phyloP scores from a whole-genome alignment of 2,888 invertebrate genomes.

The Imbricaverruca yamaguchii region DNA sequence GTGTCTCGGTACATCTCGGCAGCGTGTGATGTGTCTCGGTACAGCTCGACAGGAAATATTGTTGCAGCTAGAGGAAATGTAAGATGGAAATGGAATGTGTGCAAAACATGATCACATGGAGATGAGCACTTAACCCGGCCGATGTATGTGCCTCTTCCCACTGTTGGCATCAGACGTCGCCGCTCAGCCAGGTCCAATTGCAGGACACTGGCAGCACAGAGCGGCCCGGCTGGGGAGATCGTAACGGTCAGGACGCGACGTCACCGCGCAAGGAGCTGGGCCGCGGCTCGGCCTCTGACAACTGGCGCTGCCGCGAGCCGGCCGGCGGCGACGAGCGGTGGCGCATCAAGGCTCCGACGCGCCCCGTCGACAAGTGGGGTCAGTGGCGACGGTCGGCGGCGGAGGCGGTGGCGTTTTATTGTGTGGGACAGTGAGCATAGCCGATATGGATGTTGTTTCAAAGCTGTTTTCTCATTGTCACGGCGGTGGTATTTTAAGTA shows the following conservation, averaged over 20 bases:
- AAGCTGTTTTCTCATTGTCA: no score
- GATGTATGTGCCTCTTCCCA: background rate
- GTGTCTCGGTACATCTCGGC: no score
- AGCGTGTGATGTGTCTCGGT: no score
- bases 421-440: no score
- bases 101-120: no score
- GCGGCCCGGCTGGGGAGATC: conserved; percentile 43
- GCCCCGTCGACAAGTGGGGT: conserved; percentile 17
- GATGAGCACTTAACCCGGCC: no score
- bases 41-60: no score
- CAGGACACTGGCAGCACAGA: conserved; percentile 41
- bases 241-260: conserved; percentile 34
- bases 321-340: conserved; percentile 46
- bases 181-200: no score
- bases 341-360: conserved; percentile 34
- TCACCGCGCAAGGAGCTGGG: conserved; percentile 52
- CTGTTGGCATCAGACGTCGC: conserved; percentile 31
- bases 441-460: no score
- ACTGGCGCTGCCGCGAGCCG: conserved; percentile 37
- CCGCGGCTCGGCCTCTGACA: conserved; percentile 35
- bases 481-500: no score
- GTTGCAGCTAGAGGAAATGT: no score
- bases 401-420: background rate
- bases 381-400: background rate
- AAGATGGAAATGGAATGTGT: no score